These are phyloP conservation scores for Benitochromis conjunctus DNA, from an alignment of 2,113 vertebrate genomes.

Conservation along the genomic window DNA sequence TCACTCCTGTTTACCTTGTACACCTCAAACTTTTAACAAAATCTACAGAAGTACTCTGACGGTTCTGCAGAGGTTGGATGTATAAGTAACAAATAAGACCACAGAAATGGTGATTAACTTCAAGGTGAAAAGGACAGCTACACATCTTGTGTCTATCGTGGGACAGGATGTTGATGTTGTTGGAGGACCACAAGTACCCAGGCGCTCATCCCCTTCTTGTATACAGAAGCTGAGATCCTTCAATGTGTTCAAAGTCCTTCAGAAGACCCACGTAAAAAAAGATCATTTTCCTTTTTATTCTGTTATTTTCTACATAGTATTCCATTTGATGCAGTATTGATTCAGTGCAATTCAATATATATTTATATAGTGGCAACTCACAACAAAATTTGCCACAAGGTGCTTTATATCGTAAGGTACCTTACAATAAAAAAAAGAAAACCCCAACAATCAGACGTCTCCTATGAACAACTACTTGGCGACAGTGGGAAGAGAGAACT, in stretches of 20 bases:
- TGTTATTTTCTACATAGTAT: background rate
- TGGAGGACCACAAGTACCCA: background rate
- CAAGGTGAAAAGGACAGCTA: background rate
- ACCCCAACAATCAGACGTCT: background rate
- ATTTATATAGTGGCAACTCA: background rate
- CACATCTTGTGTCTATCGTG: background rate
- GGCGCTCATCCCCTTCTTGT: background rate
- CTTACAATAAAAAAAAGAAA: background rate
- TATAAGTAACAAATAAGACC: background rate
- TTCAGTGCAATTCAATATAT: background rate
- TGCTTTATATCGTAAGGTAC: background rate
- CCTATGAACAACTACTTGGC: background rate
- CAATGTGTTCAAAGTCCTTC: background rate
- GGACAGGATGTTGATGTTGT: background rate
- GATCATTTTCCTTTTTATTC: background rate
- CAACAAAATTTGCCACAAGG: background rate
- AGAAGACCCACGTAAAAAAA: background rate
- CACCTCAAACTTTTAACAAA: background rate
- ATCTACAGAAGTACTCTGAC: background rate
- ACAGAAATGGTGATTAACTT: background rate
- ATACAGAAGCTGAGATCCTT: background rate
- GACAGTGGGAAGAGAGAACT: background rate
- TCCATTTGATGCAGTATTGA: background rate
- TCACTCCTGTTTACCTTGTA: background rate
- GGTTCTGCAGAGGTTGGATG: background rate